Base-by-base conservation (phyloP, 2,888 invertebrate genomes). In the Hypsopygia costalis region DNA sequence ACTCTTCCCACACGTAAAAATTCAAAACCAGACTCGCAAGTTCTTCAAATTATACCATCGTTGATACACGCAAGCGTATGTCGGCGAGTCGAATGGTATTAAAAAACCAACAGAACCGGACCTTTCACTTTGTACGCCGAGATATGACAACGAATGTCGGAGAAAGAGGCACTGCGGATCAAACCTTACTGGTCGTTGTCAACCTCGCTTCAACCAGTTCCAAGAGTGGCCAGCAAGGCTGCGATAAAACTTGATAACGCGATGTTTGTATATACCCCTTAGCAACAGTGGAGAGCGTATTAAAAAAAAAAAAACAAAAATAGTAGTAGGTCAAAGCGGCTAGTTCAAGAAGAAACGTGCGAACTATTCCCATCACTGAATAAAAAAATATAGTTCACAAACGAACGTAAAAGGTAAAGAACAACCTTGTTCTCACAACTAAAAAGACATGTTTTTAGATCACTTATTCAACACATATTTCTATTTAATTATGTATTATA, bases 131-230 rank as follows among this genome's bases (percentile, higher is more conserved):
- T 21, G 36, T 31, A 40, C 11, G 11, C 9, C 0, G 10, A 21
- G 21, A 21, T 21, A 21, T 6, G 3, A 6, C 10, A 6, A 10
- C 11, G n/a, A 9, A 29, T 21, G 10, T n/a, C 7, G 22, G 16
- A 6, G 36, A 20, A 41, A 37, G 47, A 42, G 49, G 50, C 44
- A 52, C 50, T 49, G 52, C 36, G 37, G 68, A 35, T 51, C 67
- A 54, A 31, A 22, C 51, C 55, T 55, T 12, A 48, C 37, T 51
- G 73, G 80, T 52, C 43, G 51, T 43, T 52, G 53, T 49, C 71
- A 76, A 64, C 65, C 70, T 71, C 68, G 62, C 35, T 58, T 56
- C 74, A 73, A 86, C 86, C 86, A 83, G 87, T 86, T 85, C 71
- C 63, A 55, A 58, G 56, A 57, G 70, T 58, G 65, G 56, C 65